phyloP scores from a whole-genome alignment of 2,797 vertebrate species.

The Urosaurus nigricauda region DNA sequence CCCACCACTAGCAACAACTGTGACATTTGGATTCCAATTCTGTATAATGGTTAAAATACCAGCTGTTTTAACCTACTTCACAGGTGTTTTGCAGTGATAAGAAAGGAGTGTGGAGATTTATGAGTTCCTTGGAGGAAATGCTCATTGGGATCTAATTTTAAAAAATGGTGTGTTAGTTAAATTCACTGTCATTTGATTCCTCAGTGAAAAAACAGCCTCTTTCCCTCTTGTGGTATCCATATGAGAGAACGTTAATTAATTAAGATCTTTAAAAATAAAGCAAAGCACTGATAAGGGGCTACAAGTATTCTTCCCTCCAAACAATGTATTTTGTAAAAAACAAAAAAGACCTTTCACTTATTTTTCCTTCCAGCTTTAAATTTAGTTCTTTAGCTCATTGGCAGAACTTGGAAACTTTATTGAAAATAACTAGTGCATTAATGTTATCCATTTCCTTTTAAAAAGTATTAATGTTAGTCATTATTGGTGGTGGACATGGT shows the following conservation, averaged over 20 bases:
- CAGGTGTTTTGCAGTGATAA: background rate
- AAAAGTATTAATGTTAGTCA: too few relatives aligned
- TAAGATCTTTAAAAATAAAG: background rate
- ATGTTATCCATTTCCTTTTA: too few relatives aligned
- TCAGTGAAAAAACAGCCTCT: background rate
- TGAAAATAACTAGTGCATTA: background rate
- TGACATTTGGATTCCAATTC: background rate
- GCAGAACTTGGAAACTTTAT: background rate
- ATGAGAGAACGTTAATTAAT: background rate
- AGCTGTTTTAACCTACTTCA: background rate
- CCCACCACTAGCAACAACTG: background rate
- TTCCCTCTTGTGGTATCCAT: background rate
- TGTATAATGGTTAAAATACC: background rate
- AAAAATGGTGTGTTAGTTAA: background rate
- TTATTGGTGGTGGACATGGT: too few relatives aligned
- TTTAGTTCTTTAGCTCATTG: background rate
- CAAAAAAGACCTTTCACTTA: conserved; percentile 2
- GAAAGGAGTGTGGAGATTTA: background rate
- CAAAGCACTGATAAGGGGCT: background rate
- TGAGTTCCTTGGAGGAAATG: background rate
- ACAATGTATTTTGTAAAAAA: conserved; percentile 12
- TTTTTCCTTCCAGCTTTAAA: background rate
- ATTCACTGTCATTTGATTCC: background rate
- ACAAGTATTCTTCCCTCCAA: background rate
- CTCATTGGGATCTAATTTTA: too few relatives aligned